These are phyloP conservation scores for Norana najaformis DNA, from an alignment of 2,888 invertebrate genomes.

Conservation along the genomic window DNA sequence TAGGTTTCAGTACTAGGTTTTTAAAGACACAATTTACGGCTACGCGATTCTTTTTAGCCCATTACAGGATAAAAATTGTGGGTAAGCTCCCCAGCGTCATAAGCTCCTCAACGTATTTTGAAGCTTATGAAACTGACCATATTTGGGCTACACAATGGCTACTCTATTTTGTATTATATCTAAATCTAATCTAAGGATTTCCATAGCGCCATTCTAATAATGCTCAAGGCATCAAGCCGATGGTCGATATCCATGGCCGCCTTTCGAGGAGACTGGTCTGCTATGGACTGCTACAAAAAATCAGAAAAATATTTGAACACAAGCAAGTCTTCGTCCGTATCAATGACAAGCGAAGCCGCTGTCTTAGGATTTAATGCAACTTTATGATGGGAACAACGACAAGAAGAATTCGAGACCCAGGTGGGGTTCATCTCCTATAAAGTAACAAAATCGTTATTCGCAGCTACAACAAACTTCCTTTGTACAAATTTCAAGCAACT, in stretches of 20 bases:
- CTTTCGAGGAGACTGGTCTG: not conserved
- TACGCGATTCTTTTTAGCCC: too few relatives aligned
- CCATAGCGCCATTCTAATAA: too few relatives aligned
- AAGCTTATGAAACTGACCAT: too few relatives aligned
- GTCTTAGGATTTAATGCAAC: not conserved
- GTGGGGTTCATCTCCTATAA: not conserved
- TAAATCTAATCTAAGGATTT: too few relatives aligned
- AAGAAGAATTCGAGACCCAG: not conserved
- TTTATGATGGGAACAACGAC: not conserved
- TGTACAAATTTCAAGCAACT: not conserved
- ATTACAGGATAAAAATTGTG: too few relatives aligned
- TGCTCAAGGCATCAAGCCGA: too few relatives aligned
- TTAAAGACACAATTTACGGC: too few relatives aligned
- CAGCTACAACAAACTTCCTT: constrained; percentile 13
- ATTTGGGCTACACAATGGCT: too few relatives aligned
- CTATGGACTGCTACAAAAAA: not conserved
- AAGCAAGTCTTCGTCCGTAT: not conserved
- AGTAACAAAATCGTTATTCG: not conserved
- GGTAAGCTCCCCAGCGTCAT: too few relatives aligned
- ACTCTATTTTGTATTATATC: too few relatives aligned
- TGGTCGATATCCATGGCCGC: too few relatives aligned
- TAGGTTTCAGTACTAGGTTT: not conserved
- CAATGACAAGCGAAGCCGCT: not conserved
- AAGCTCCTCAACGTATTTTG: too few relatives aligned
- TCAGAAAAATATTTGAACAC: not conserved